Evolutionary conservation across 1,140 invertebrate genomes (phyloP).

Genomic region (Drosophila sturtevanti): DNA sequence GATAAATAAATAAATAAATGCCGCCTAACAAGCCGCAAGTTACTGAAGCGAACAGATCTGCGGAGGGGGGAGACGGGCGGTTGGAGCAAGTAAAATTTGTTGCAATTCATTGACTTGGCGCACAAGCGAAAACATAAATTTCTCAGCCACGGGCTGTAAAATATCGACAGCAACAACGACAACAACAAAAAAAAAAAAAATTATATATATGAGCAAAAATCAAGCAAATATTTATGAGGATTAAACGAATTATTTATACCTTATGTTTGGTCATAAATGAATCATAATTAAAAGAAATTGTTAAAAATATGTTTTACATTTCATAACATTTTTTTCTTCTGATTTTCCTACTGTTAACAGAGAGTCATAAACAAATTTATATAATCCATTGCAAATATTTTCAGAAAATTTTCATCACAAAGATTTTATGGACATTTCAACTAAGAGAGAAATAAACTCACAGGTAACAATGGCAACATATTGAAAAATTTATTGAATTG

Average conservation of each 20-base stretch:
- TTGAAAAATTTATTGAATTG: conserved; percentile 60
- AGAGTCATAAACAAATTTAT: background rate
- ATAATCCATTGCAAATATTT: conserved; percentile 3
- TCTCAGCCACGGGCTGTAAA: conserved; percentile 57
- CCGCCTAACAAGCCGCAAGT: conserved; percentile 73
- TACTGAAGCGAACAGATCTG: conserved; percentile 18
- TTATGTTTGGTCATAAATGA: conserved; percentile 22
- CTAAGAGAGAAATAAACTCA: conserved; percentile 49
- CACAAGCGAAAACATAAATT: conserved; percentile 74
- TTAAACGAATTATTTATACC: conserved; percentile 42
- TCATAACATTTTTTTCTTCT: background rate
- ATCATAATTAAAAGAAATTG: conserved; percentile 10
- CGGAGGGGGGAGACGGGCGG: background rate
- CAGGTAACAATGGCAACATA: conserved; percentile 40
- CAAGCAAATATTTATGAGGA: conserved; percentile 44
- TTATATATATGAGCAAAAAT: background rate
- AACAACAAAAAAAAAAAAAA: conserved; percentile 19
- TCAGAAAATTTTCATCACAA: background rate
- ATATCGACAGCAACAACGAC: conserved; percentile 63
- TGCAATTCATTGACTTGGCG: conserved; percentile 79
- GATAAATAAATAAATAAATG: conserved; percentile 80
- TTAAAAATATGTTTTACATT: conserved; percentile 4
- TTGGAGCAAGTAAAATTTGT: conserved; percentile 65
- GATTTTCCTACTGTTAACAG: background rate
- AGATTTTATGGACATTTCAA: conserved; percentile 7